Conservation (phyloP, 2,113 vertebrate genomes). For the Scytalopus superciliaris region DNA sequence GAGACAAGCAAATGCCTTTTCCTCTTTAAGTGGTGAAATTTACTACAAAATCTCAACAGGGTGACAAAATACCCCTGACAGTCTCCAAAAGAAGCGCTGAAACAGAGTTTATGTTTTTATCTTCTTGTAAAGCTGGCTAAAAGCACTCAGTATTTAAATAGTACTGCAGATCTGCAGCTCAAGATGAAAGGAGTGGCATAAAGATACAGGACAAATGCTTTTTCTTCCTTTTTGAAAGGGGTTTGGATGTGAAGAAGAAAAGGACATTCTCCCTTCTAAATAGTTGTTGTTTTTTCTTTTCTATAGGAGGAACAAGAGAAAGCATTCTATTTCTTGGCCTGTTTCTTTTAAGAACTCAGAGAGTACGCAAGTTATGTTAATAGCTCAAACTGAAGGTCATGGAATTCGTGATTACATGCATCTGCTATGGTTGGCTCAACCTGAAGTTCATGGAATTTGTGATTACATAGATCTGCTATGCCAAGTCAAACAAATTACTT, state of each 20-base stretch:
- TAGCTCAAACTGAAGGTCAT: neutral
- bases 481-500: neutral
- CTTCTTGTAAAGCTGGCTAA: neutral
- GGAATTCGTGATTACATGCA: neutral
- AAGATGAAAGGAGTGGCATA: neutral
- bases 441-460: neutral
- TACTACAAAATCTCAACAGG: neutral
- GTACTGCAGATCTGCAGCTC: neutral
- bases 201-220: neutral
- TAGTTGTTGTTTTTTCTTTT: neutral
- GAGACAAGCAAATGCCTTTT: neutral
- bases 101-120: neutral
- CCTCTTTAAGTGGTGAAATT: neutral
- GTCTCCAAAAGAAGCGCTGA: neutral
- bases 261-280: neutral
- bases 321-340: neutral
- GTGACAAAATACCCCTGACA: neutral
- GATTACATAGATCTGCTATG: neutral
- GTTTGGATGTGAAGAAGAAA: neutral
- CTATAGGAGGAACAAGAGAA: neutral
- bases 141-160: neutral
- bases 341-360: neutral
- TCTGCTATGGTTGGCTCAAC: neutral
- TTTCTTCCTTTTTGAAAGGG: neutral
- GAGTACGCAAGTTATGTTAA: neutral